phyloP scores from a whole-genome alignment of 2,888 invertebrate species.

The Polymixis flavicincta region DNA sequence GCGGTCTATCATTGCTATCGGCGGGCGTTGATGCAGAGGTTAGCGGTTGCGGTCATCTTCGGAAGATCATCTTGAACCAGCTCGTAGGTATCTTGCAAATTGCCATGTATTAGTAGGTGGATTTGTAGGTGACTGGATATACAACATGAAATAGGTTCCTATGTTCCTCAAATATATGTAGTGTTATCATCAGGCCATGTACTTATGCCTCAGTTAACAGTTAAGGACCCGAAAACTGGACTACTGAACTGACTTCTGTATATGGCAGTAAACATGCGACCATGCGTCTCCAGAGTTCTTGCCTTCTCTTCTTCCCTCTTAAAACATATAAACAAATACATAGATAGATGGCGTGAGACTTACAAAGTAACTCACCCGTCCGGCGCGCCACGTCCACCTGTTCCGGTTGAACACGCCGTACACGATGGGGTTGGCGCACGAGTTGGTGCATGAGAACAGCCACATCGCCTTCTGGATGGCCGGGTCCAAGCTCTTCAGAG shows the following conservation, averaged over 20 bases:
- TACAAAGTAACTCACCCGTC: constrained; percentile 77
- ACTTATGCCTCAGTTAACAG: neutral
- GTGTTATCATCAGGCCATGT: neutral
- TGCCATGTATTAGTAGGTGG: no score
- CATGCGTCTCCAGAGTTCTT: neutral
- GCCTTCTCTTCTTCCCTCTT: no score
- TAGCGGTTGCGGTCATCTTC: neutral
- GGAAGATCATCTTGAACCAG: neutral
- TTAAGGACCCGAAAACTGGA: neutral
- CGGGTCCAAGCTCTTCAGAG: constrained; percentile 92
- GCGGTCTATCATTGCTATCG: no score
- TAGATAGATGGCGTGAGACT: constrained; percentile 33
- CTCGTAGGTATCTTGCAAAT: no score
- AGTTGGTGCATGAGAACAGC: constrained; percentile 98
- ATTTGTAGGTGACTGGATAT: neutral
- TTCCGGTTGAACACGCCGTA: constrained; percentile 96
- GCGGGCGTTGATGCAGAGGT: neutral
- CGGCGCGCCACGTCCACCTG: constrained; percentile 87
- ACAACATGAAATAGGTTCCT: neutral
- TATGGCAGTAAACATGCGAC: neutral
- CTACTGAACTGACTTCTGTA: neutral
- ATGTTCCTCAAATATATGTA: neutral
- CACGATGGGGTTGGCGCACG: constrained; percentile 98
- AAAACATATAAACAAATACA: constrained; percentile 4
- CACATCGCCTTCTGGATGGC: constrained; percentile 96